phyloP scores from a whole-genome alignment of 37 sponge, comb jelly and placozoan species.

The Beroe forskalii region DNA sequence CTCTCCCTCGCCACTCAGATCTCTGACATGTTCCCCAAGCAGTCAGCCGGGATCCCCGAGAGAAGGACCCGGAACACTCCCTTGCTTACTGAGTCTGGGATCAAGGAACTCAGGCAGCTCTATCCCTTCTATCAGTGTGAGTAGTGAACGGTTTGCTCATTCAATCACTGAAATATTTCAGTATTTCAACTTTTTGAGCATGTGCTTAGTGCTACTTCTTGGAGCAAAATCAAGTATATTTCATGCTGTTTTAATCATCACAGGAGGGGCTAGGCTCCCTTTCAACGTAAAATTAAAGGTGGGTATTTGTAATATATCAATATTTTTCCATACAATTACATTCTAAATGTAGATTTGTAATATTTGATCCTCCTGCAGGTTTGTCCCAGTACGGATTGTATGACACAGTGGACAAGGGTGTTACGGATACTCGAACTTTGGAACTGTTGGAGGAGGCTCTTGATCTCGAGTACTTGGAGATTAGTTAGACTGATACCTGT shows the following conservation, averaged over 20 bases:
- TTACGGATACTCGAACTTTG: background rate
- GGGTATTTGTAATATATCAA: too few relatives aligned
- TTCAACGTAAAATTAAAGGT: too few relatives aligned
- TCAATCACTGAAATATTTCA: too few relatives aligned
- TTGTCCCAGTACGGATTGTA: background rate
- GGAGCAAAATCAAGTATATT: background rate
- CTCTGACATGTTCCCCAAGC: background rate
- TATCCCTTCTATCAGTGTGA: slow-evolving; percentile 35
- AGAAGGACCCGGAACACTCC: background rate
- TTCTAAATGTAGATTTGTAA: background rate
- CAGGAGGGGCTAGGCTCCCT: too few relatives aligned
- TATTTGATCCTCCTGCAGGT: background rate
- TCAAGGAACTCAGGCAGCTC: background rate
- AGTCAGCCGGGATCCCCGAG: background rate
- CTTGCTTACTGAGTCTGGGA: background rate
- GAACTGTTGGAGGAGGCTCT: slow-evolving; percentile 23
- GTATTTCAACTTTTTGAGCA: too few relatives aligned
- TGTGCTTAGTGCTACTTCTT: too few relatives aligned
- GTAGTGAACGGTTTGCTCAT: too few relatives aligned
- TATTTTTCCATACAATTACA: too few relatives aligned
- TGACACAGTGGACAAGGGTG: background rate
- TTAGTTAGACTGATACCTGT: background rate
- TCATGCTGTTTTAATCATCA: background rate
- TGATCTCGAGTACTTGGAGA: slow-evolving; percentile 37
- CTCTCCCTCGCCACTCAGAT: background rate